Conservation (phyloP, 2,113 vertebrate species). For the Bambusicola thoracicus region DNA sequence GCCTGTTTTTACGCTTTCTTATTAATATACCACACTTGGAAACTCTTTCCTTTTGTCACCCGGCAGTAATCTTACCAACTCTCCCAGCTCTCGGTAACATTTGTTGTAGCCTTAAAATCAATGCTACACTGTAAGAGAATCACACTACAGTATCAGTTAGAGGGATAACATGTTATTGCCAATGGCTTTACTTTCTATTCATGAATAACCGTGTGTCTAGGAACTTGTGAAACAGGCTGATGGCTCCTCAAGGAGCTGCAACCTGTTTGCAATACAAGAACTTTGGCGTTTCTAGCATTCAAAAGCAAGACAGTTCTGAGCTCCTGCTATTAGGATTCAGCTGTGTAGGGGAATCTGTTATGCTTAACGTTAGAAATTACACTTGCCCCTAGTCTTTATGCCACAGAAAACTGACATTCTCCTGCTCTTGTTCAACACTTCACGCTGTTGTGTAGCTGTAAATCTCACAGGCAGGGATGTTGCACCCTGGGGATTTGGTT, state of each 20-base stretch:
- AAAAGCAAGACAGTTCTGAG: background rate
- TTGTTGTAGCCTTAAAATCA: background rate
- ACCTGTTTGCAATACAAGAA: background rate
- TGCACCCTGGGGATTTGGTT: background rate
- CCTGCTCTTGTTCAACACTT: background rate
- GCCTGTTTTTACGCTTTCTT: background rate
- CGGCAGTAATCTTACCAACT: fast-evolving
- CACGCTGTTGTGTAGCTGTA: background rate
- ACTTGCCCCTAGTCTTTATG: background rate
- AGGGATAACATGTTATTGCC: background rate
- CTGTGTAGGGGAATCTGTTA: background rate
- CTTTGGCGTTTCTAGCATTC: background rate
- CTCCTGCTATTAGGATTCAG: background rate
- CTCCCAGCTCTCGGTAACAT: background rate
- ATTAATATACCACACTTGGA: background rate
- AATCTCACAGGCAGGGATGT: background rate
- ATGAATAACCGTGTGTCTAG: background rate
- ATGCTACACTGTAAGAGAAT: background rate
- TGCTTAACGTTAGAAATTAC: background rate
- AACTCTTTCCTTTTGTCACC: background rate
- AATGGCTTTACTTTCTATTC: background rate
- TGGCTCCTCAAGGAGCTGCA: background rate
- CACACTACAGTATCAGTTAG: background rate
- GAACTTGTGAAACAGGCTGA: background rate
- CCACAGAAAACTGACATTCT: background rate